Conservation (phyloP, 2,888 invertebrate species). For the Spodoptera picta region DNA sequence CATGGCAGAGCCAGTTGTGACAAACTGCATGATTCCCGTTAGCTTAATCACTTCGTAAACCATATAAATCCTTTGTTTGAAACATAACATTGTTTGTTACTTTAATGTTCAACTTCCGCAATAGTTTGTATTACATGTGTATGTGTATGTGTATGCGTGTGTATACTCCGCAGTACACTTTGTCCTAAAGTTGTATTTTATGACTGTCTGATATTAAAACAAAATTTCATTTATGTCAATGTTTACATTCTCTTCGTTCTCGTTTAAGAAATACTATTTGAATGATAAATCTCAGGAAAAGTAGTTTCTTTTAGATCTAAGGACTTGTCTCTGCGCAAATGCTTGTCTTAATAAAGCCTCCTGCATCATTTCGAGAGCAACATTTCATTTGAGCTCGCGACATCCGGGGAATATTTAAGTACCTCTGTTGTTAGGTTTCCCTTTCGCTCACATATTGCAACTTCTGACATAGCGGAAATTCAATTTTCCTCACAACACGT, state of each 20-base stretch:
- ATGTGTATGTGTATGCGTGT: too few species aligned
- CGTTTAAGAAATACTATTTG: too few species aligned
- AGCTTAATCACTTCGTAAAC: conserved; percentile 31
- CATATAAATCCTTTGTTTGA: conserved; percentile 27
- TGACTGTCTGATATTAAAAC: too few species aligned
- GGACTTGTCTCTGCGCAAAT: not conserved
- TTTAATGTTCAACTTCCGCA: conserved; percentile 8
- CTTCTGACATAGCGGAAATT: conserved; percentile 65
- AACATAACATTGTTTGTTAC: conserved; percentile 24
- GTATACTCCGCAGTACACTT: too few species aligned
- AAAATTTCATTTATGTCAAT: too few species aligned
- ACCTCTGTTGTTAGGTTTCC: conserved; percentile 30
- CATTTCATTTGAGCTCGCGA: conserved; percentile 16
- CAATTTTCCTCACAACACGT: conserved; percentile 54
- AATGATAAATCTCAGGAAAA: too few species aligned
- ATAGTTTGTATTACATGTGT: not conserved
- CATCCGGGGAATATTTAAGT: conserved; percentile 34
- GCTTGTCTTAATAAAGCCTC: conserved; percentile 9
- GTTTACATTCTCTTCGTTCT: too few species aligned
- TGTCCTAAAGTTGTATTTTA: too few species aligned
- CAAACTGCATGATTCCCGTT: conserved; percentile 12
- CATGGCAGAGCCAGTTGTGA: conserved; percentile 1
- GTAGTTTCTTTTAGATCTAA: not conserved
- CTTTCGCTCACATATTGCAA: conserved; percentile 55
- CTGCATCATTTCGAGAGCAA: conserved; percentile 16